These are phyloP conservation scores for Lophius americanus DNA, from an alignment of 2,797 vertebrate species.

Conservation along the genomic window DNA sequence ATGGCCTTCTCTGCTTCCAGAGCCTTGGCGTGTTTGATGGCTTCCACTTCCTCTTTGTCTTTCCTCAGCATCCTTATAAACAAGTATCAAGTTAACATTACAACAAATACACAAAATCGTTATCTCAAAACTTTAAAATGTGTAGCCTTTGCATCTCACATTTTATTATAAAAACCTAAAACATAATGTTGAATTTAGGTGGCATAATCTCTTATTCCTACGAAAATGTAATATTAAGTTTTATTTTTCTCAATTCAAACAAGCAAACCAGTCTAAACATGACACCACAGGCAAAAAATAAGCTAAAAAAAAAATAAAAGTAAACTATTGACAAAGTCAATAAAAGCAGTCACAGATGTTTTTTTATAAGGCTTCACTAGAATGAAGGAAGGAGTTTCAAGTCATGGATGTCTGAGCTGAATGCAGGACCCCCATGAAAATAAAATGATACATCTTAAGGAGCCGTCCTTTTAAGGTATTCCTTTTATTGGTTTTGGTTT, in stretches of 20 bases:
- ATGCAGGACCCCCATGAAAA: too few species aligned
- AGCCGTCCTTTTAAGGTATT: too few species aligned
- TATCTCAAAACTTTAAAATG: not conserved
- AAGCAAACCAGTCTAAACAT: not conserved
- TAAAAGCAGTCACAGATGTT: not conserved
- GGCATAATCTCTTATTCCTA: not conserved
- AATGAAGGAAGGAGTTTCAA: not conserved
- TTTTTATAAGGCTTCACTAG: not conserved
- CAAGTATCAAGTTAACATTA: slow-evolving; percentile 28
- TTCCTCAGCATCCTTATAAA: slow-evolving; percentile 92
- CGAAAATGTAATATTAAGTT: not conserved
- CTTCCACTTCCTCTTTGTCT: slow-evolving; percentile 97
- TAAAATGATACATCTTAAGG: too few species aligned
- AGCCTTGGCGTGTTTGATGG: slow-evolving; percentile 97
- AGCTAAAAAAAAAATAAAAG: not conserved
- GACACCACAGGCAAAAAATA: not conserved
- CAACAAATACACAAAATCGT: not conserved
- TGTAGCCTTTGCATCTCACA: too few species aligned
- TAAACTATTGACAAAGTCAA: not conserved
- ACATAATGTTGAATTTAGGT: too few species aligned
- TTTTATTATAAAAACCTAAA: too few species aligned
- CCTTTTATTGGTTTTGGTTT: too few species aligned
- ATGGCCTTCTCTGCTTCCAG: slow-evolving; percentile 97
- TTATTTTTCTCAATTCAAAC: not conserved
- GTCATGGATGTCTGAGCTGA: not conserved